phyloP scores from a whole-genome alignment of 2,113 vertebrate species.

The Phyllostomus discolor region DNA sequence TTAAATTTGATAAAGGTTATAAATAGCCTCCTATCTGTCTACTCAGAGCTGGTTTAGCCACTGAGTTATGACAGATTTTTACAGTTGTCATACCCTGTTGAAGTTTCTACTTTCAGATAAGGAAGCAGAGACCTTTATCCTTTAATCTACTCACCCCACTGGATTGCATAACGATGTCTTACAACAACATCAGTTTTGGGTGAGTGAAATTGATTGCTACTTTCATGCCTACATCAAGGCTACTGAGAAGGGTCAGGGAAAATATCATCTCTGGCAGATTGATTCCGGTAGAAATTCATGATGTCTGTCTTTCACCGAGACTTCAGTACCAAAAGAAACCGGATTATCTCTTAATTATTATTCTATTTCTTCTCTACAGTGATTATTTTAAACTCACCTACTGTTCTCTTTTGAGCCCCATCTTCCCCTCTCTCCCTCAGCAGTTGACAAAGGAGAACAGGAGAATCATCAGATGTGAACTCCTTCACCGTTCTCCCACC shows the following conservation, averaged over 20 bases:
- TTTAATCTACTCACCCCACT: background rate
- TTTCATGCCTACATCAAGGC: background rate
- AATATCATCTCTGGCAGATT: background rate
- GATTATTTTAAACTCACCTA: background rate
- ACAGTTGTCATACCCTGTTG: background rate
- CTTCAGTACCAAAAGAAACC: background rate
- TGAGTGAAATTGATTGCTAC: background rate
- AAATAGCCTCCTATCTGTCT: background rate
- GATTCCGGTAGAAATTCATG: background rate
- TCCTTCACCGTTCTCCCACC: background rate
- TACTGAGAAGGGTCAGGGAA: background rate
- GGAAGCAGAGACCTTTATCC: background rate
- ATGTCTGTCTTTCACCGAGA: background rate
- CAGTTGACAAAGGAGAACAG: background rate
- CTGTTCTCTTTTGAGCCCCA: background rate
- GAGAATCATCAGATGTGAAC: background rate
- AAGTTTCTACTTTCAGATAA: background rate
- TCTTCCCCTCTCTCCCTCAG: background rate
- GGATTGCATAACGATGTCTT: background rate
- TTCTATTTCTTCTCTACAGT: background rate
- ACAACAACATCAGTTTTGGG: background rate
- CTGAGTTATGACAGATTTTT: background rate
- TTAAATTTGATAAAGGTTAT: background rate
- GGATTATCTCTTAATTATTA: background rate
- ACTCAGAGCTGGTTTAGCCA: background rate